Evolutionary conservation across 2,888 invertebrate genomes (phyloP), one percentile per base, ranked within the genome.

Genomic region (Melinaea marsaeus): DNA sequence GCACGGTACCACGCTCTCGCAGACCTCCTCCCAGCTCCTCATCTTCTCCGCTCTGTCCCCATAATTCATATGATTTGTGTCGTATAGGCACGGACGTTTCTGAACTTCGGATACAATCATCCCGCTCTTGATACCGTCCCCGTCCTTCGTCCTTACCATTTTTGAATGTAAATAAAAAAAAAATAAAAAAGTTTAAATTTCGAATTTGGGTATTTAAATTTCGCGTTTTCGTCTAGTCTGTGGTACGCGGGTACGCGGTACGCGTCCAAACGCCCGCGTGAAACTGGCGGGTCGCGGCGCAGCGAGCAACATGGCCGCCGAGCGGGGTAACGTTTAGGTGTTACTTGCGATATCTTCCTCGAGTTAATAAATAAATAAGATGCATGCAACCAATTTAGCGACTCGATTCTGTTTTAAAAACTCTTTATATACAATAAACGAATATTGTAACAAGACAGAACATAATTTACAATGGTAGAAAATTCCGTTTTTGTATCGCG

Each of bases 11-110:
- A 90, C 88, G 72, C 74, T 79, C 77, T 82, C 79, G 81, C 83
- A 90, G 60, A 90, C 87, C 74, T 90, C 90, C 75, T 88, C 88
- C 91, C 91, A 91, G 73, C 84, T 84, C 69, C 85, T 77, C 70
- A 81, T 79, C 85, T 91, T 91, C 79, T 85, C 88, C 46, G 84
- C 79, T 70, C 89, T 78, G 68, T 91, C 91, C 4, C 90, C 86
- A 71, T 90, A 88, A 70, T 81, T 84, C 45, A 80, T 74, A 71
- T 90, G 84, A 67, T 88, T 89, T 37, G 86, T 84, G 67, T 90
- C 90, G 72, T 83, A 90, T 59, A 90, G 71, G 59, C 90, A 90
- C 56, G 88, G 81, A 67, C 90, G 77, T 64, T 80, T 87, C 73
- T 88, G 85, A 67, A 90, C 90, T 74, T 90, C 89, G 2, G 82